Evolutionary conservation across 2,113 vertebrate genomes (phyloP), one percentile per base, ranked within the genome.

Genomic region (Gallinago jamesoni): DNA sequence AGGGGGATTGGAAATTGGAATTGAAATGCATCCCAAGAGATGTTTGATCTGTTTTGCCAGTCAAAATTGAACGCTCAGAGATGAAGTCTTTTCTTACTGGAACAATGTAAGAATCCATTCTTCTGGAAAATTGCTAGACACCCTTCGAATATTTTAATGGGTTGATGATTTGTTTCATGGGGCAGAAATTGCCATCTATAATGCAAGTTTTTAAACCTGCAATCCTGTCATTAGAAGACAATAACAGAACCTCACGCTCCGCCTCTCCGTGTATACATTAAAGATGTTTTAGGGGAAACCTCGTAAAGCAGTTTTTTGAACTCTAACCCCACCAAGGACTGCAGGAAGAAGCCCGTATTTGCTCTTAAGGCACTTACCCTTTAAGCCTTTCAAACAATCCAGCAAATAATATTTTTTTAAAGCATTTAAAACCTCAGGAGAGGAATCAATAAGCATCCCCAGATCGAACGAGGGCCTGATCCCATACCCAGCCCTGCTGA

Each of bases 21-120:
- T 75, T 76, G 89, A 96, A 92, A 91, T 62, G 67, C 50, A 87
- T 93, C 91, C 87, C 63, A 3, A 93, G 76, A 81, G 70, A 93
- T 93, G 84, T 90, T 81, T 96, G 89, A 95, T 97, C 77, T 91
- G 84, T 87, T 95, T 91, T 88, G 81, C 66, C 76, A 90, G 81
- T 92, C 92, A 87, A 79, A 90, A 92, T 20, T 63, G 92, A 94
- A 90, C 0, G 24, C 62, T 56, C 25, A 0, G 62, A 94, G 81
- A 91, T 45, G n/a, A 89, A 95, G 57, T 50, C 48, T 87, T 63
- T 90, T 93, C 92, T 94, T 89, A 89, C 86, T 79, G 74, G 83
- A 95, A 93, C 73, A 84, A 91, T 33, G 25, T 30, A 82, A 90
- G 53, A 92, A 95, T 53, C 82, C 39, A 66, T 70, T 90, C 66